Evolutionary conservation across 2,888 invertebrate species (phyloP).

Genomic region (Andrena fulva): DNA sequence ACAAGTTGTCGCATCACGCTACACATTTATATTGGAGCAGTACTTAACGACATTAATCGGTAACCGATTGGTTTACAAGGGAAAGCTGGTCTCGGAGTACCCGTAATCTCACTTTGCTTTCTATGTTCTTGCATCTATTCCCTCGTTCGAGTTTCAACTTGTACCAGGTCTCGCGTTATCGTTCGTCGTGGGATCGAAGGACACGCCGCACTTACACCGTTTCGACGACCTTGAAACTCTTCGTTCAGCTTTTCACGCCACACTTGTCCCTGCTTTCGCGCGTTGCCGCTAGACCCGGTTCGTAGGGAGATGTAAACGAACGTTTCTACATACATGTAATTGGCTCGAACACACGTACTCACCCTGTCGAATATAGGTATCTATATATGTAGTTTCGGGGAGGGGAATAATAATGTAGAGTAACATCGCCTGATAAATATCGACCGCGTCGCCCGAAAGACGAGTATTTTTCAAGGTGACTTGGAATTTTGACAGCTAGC

Average conservation of each 20-base stretch:
- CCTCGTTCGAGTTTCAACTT: not conserved
- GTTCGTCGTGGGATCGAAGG: not conserved
- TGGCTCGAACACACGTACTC: not conserved
- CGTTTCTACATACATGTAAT: too few species aligned
- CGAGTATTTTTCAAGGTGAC: slow-evolving; percentile 64
- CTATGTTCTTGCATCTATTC: slow-evolving; percentile 30
- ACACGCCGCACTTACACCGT: slow-evolving; percentile 10
- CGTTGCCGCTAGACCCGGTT: not conserved
- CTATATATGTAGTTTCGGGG: not conserved
- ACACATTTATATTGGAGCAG: slow-evolving; percentile 31
- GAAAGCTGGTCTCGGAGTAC: slow-evolving; percentile 14
- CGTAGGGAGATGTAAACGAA: not conserved
- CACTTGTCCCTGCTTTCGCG: slow-evolving; percentile 27
- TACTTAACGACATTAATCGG: slow-evolving; percentile 16
- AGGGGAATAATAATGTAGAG: not conserved
- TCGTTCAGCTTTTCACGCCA: slow-evolving; percentile 44
- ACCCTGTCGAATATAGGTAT: not conserved
- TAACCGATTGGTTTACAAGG: slow-evolving; percentile 22
- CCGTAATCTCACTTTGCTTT: slow-evolving; percentile 33
- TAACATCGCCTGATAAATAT: slow-evolving; percentile 5
- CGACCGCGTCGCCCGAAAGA: slow-evolving; percentile 1
- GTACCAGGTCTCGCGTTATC: not conserved
- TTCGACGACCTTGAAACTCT: slow-evolving; percentile 19
- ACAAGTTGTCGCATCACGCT: slow-evolving; percentile 36
- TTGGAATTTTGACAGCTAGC: slow-evolving; percentile 86